Base-by-base conservation (phyloP, 1,140 invertebrate genomes). In the Myzus persicae region DNA sequence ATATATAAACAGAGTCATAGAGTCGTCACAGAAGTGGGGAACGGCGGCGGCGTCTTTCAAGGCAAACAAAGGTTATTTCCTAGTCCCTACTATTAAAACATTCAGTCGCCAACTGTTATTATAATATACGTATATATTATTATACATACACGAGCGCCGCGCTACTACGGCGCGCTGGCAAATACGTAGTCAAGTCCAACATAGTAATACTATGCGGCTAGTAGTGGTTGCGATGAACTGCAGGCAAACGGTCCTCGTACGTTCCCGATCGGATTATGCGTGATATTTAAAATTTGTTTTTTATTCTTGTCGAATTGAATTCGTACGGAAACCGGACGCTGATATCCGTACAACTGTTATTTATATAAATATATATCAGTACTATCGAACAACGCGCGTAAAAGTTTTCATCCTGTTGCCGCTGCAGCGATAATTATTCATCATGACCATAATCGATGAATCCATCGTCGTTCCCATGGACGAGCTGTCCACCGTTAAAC, bases 61-160 rank as follows among this genome's bases (percentile, higher is more conserved):
- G 91, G 91, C 91, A 92, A 92, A 92, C 91, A 92, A 92, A 92
- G 91, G 91, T 92, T 92, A 92, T 92, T 92, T 92, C 91, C 91
- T 92, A 51, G 91, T 92, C 91, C 91, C 91, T 92, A 92, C 91
- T 84, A 48, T 40, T 46, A 42, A 9, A 54, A 48, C 8, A 88
- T 46, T 38, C 26, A 87, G 24, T 51, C 38, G 91, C 42, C 44
- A 48, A 82, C 91, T 84, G 36, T 82, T 67, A 38, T 31, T 87
- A 31, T 81, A 81, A 31, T 81, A 81, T 36, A 36, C 76, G 31
- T 84, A 22, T 24, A 36, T 38, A 38, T 46, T n/a, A 82, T 85
- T 85, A 24, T 38, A 36, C 26, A 38, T 48, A 20, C 22, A 31
- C 40, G 87, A 38, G 44, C n/a, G 85, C 59, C 20, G 42, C 90